These are phyloP conservation scores for Myoxocephalus aenaeus DNA, from an alignment of 2,797 vertebrate species.

Conservation along the genomic window DNA sequence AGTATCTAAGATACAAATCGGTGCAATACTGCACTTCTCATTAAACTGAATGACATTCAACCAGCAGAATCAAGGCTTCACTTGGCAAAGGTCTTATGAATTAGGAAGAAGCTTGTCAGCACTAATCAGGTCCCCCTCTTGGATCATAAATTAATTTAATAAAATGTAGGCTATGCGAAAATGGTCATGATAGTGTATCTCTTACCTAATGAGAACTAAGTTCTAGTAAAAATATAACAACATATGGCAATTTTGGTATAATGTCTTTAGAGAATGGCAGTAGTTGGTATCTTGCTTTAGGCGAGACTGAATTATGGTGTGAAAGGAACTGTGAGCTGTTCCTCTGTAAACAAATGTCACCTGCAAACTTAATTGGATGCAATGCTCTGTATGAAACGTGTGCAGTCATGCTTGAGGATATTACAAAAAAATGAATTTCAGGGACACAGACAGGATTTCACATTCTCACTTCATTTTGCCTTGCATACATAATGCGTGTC, in stretches of 20 bases:
- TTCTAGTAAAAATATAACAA: background rate
- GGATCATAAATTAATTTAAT: background rate
- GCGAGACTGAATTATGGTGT: background rate
- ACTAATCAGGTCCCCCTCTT: background rate
- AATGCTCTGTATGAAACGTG: background rate
- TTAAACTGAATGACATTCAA: background rate
- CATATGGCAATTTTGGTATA: background rate
- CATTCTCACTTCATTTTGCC: background rate
- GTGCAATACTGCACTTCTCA: background rate
- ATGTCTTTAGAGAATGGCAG: background rate
- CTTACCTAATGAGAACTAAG: background rate
- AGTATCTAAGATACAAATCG: conserved; percentile 1
- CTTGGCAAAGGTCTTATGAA: background rate
- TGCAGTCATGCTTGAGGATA: background rate
- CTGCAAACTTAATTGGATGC: background rate
- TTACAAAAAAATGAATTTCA: background rate
- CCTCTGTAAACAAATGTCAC: background rate
- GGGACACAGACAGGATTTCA: background rate
- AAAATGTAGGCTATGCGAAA: background rate
- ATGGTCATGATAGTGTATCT: background rate
- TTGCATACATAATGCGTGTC: background rate
- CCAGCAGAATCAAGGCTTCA: background rate
- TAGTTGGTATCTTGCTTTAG: background rate
- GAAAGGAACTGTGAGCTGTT: too few relatives aligned
- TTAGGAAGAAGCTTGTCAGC: background rate